These are phyloP conservation scores for Orussus abietinus DNA, from an alignment of 1,140 invertebrate species.

Conservation along the genomic window DNA sequence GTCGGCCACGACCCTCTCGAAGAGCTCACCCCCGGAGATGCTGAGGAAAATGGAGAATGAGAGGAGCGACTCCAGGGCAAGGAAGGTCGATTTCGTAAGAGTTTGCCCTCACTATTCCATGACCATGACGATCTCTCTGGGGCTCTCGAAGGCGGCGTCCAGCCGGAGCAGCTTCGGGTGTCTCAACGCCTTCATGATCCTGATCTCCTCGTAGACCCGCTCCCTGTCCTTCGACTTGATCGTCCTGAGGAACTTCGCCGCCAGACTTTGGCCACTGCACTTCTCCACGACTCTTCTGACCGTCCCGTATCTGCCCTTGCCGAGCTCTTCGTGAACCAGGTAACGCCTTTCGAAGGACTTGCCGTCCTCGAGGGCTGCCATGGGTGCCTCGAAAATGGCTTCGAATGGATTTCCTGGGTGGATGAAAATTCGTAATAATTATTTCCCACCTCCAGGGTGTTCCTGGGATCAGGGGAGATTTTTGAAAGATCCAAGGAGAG, in stretches of 20 bases:
- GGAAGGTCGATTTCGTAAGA: neutral
- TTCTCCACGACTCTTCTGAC: slow-evolving; percentile 75
- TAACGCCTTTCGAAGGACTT: slow-evolving; percentile 60
- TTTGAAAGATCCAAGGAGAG: slow-evolving; percentile 1
- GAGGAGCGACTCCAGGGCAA: neutral
- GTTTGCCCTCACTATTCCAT: slow-evolving; percentile 88
- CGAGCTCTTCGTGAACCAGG: slow-evolving; percentile 70
- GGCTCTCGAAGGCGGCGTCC: slow-evolving; percentile 80
- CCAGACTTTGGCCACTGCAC: slow-evolving; percentile 65
- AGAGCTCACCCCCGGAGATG: slow-evolving; percentile 87
- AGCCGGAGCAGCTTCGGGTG: slow-evolving; percentile 89
- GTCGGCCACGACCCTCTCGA: slow-evolving; percentile 86
- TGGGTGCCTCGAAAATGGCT: slow-evolving; percentile 32
- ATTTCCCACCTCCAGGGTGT: neutral
- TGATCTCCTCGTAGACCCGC: slow-evolving; percentile 85
- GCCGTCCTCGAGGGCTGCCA: slow-evolving; percentile 53
- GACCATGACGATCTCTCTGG: slow-evolving; percentile 84
- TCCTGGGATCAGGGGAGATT: neutral
- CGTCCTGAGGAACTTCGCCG: slow-evolving; percentile 89
- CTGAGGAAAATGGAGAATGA: slow-evolving; percentile 51
- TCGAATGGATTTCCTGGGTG: no score
- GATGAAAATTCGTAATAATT: no score
- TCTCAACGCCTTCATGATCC: slow-evolving; percentile 84
- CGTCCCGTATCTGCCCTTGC: slow-evolving; percentile 75
- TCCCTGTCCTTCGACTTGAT: slow-evolving; percentile 77